phyloP scores from a whole-genome alignment of 2,113 vertebrate species.

The Alligator mississippiensis region DNA sequence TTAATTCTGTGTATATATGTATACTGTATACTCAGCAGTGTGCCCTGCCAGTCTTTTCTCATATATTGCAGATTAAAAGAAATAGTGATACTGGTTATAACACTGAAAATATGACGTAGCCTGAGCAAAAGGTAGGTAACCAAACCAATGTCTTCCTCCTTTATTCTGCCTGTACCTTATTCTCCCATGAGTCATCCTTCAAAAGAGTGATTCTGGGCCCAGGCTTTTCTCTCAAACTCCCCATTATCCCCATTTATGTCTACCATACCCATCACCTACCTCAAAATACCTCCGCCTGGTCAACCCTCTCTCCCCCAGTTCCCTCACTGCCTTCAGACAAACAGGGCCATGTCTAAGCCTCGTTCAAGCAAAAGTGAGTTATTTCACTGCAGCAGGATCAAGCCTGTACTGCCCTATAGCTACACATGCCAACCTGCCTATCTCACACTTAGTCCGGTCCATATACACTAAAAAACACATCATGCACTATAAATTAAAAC shows the following conservation, averaged over 20 bases:
- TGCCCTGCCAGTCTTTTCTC: no score
- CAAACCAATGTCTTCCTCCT: not conserved
- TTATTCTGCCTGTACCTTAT: accelerated
- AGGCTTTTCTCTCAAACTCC: not conserved
- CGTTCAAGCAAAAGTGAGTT: not conserved
- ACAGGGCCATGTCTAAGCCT: not conserved
- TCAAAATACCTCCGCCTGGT: accelerated
- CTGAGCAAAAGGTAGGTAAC: not conserved
- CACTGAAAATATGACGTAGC: not conserved
- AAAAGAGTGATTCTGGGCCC: not conserved
- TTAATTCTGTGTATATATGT: not conserved
- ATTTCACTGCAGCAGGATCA: not conserved
- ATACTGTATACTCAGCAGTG: not conserved
- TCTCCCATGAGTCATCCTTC: accelerated
- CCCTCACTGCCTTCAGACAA: not conserved
- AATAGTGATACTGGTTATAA: not conserved
- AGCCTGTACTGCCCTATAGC: not conserved
- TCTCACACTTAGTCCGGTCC: not conserved
- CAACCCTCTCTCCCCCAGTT: not conserved
- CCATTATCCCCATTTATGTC: not conserved
- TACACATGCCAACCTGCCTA: not conserved
- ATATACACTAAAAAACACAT: not conserved
- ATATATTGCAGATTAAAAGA: not conserved
- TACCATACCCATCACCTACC: accelerated
- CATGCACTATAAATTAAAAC: not conserved